Base-by-base conservation (phyloP, 2,113 vertebrate species). In the Anolis sagrei region DNA sequence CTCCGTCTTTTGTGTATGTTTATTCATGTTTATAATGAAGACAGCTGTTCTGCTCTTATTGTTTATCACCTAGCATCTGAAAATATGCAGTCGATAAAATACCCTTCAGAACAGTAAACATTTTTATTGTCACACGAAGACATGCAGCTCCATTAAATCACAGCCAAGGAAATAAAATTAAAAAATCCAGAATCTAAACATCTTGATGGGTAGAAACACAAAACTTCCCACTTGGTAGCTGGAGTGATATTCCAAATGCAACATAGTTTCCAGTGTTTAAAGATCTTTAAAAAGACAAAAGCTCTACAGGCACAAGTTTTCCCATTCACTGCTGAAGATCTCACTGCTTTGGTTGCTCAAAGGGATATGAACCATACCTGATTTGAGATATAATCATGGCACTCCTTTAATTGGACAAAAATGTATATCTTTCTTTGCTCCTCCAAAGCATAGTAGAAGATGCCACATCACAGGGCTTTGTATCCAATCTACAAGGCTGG, bases 21-120 rank as follows among this genome's bases (percentile, higher is more conserved):
- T 36, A 23, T 51, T 49, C 48, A 29, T 83, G 11, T 77, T 4
- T 68, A 32, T 23, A 84, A 13, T 66, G 64, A 83, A 89, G 83
- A 81, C 69, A 89, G 13, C 70, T 84, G 79, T 49, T 89, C 9
- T 39, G 34, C 87, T 32, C 68, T 44, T 81, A 69, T 75, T 54
- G 49, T 62, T 51, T 83, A 23, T 62, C 58, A 79, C 32, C 70
- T 85, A 79, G 78, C 48, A 34, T 68, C 70, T 39, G 21, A 61
- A 69, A 80, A 64, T 49, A 25, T 70, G 87, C 39, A 78, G 19
- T 61, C 87, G 88, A 36, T 49, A 85, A 34, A 72, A 82, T 74
- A 23, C 69, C 7, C 49, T 76, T 34, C 23, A 8, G 54, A 3
- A 69, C 2, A 61, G 44, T 8, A 83, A 90, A 89, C 72, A 86